phyloP scores from a whole-genome alignment of 2,797 vertebrate genomes.

The Clarias platycephalus region DNA sequence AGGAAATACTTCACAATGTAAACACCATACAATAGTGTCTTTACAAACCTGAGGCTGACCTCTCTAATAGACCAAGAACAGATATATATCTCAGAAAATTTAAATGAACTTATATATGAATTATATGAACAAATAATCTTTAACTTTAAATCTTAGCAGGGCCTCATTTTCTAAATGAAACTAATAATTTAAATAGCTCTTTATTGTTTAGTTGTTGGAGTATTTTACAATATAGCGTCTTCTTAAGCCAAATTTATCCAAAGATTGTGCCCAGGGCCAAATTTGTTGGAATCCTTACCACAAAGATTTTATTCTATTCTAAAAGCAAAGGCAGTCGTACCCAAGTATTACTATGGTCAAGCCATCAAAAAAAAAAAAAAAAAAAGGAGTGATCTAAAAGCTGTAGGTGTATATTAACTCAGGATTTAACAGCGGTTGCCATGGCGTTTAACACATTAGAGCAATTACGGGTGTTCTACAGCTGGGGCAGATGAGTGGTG shows the following conservation, averaged over 20 bases:
- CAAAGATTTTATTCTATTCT: background rate
- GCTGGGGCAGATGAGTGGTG: constrained; percentile 56
- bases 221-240: background rate
- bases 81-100: background rate
- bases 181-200: background rate
- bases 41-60: background rate
- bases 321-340: background rate
- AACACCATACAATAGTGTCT: background rate
- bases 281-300: background rate
- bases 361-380: constrained; percentile 60
- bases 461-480: constrained; percentile 90
- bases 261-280: background rate
- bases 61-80: background rate
- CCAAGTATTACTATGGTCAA: background rate
- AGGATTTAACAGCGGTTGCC: constrained; percentile 86
- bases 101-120: background rate
- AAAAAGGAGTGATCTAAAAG: constrained; percentile 87
- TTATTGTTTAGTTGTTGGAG: no score
- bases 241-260: background rate
- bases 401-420: constrained; percentile 82
- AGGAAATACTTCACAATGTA: no score
- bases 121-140: no score
- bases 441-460: constrained; percentile 93
- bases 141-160: background rate
- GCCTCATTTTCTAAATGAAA: background rate